Base-by-base conservation (phyloP, 2,888 invertebrate species). In the Callinectes sapidus region DNA sequence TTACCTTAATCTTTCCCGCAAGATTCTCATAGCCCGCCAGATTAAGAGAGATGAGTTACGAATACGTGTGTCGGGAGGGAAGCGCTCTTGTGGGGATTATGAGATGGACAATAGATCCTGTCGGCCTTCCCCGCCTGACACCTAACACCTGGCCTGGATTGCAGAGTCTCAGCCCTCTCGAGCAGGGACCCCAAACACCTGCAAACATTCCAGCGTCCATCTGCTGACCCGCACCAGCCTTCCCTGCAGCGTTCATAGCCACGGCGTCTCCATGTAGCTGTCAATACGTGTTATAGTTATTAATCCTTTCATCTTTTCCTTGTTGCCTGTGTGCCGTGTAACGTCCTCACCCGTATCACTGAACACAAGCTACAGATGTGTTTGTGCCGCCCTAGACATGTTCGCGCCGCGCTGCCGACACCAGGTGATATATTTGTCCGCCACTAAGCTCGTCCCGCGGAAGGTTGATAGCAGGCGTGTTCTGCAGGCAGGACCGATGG, bases 131-230 rank as follows among this genome's bases (percentile, higher is more conserved):
- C 35, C 81, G 81, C 32, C 81, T 81, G 35, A 35, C 81, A 81
- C 81, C 81, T 81, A 81, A 81, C 81, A 35, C 81, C 81, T 81
- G 81, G 81, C n/a, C 81, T 35, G 81, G 81, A 32, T 81, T 35
- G 32, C 35, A 35, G 81, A n/a, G 81, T 81, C 81, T 81, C 81
- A 81, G 81, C 35, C 81, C 35, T 81, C 81, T 2, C 81, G 35
- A 81, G 32, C 81, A 35, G 81, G 81, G 71, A 81, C 71, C 28
- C 71, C 71, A 71, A 71, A 71, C 81, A 81, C 35, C 81, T 81
- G 81, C 81, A 35, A 35, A 35, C 16, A 35, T 18, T 32, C 35
- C 35, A 71, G 0, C 71, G 28, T 71, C 71, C 71, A 71, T 71
- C 35, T 81, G 81, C 16, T 35, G 35, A 81, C 81, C 35, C 81